A percentile compares a stretch with the other conserved stretches of the same genome.
These are phyloP conservation scores for Heliconius hortense DNA, from an alignment of 2,888 invertebrate genomes.

Conservation along the genomic window DNA sequence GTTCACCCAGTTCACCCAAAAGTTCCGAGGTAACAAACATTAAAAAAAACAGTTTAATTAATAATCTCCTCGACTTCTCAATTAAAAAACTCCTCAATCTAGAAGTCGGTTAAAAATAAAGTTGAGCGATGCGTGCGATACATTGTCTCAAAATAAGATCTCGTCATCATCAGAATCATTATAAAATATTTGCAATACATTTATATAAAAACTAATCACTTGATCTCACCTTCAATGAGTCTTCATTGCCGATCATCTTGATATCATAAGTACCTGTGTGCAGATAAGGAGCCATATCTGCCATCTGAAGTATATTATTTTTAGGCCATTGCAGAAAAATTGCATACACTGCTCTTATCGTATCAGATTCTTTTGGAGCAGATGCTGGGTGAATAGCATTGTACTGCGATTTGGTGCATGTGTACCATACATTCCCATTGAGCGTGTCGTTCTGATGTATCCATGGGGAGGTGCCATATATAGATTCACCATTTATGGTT, in stretches of 20 bases:
- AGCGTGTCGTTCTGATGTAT: slow-evolving; percentile 89
- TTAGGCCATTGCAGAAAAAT: slow-evolving; percentile 87
- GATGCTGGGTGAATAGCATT: slow-evolving; percentile 53
- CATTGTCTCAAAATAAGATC: too few species aligned
- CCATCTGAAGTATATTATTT: slow-evolving; percentile 68
- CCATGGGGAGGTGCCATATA: slow-evolving; percentile 91
- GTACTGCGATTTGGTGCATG: slow-evolving; percentile 59
- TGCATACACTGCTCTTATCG: slow-evolving; percentile 82
- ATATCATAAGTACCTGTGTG: slow-evolving; percentile 55
- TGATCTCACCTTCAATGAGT: slow-evolving; percentile 52
- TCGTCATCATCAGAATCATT: slow-evolving; percentile 8
- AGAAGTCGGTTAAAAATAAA: too few species aligned
- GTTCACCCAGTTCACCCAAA: too few species aligned
- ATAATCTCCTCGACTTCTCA: too few species aligned
- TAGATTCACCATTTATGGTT: slow-evolving; percentile 91
- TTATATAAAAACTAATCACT: slow-evolving; percentile 22
- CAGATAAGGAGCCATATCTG: slow-evolving; percentile 53
- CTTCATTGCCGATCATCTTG: slow-evolving; percentile 58
- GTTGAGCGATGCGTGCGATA: too few species aligned
- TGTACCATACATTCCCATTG: slow-evolving; percentile 89
- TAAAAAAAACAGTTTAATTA: too few species aligned
- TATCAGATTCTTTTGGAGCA: slow-evolving; percentile 48
- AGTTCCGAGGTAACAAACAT: too few species aligned
- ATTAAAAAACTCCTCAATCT: too few species aligned
- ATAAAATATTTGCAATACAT: slow-evolving; percentile 9